phyloP scores from a whole-genome alignment of 2,888 invertebrate species.

The Allygus modestus region DNA sequence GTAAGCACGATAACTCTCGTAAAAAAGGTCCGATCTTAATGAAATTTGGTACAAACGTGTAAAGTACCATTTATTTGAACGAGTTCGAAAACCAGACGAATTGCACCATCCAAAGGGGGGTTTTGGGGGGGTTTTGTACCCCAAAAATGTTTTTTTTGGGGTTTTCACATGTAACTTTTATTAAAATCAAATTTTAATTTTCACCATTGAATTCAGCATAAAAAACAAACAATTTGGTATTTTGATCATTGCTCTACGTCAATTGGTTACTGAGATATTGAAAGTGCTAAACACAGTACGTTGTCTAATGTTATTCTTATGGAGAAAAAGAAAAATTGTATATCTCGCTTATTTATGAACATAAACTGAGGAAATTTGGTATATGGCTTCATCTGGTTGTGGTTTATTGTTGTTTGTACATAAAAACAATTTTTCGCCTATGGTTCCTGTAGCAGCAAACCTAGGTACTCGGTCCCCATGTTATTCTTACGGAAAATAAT shows the following conservation, averaged over 20 bases:
- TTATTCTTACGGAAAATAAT: too few relatives aligned
- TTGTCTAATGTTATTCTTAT: too few relatives aligned
- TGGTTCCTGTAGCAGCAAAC: too few relatives aligned
- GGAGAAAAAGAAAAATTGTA: too few relatives aligned
- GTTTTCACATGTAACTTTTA: neutral
- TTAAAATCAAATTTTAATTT: too few relatives aligned
- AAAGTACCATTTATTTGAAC: neutral
- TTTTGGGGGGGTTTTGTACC: neutral
- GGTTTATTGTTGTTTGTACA: too few relatives aligned
- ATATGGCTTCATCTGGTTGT: too few relatives aligned
- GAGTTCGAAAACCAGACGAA: neutral
- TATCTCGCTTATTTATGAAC: too few relatives aligned
- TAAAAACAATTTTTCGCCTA: too few relatives aligned
- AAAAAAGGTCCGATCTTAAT: constrained; percentile 5
- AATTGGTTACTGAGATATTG: neutral
- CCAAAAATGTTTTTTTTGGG: neutral
- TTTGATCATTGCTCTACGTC: neutral
- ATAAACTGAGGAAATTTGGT: too few relatives aligned
- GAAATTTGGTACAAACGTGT: constrained; percentile 13
- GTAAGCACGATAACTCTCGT: neutral
- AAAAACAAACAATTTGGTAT: constrained; percentile 9
- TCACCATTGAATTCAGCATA: neutral
- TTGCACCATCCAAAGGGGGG: neutral
- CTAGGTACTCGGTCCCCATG: too few relatives aligned
- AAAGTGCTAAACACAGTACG: too few relatives aligned